A percentile compares a stretch with the other conserved stretches of the same genome.
These are phyloP conservation scores for Thamnaconus septentrionalis DNA, from an alignment of 2,113 vertebrate species.

Conservation along the genomic window DNA sequence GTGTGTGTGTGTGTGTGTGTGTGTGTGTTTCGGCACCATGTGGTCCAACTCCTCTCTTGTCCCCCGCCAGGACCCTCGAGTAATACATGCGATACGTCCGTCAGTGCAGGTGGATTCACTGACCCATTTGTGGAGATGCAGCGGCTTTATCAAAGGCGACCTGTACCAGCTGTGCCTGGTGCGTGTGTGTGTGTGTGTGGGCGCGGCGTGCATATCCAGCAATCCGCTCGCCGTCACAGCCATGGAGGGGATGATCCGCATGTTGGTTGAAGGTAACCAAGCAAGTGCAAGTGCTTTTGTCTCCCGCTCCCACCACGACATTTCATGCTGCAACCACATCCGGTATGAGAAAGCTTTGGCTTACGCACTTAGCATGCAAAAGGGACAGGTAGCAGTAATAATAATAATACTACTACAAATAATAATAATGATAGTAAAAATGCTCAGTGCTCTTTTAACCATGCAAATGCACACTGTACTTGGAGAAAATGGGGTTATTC, in stretches of 20 bases:
- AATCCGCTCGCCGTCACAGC: no score
- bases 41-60: slow-evolving; percentile 20
- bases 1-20: neutral
- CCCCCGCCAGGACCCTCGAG: slow-evolving; percentile 1
- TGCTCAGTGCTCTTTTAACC: no score
- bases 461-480: no score
- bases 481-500: no score
- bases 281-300: no score
- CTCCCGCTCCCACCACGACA: no score
- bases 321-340: no score
- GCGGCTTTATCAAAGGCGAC: slow-evolving; percentile 15
- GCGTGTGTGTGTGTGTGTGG: neutral
- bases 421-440: no score
- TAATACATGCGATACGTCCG: slow-evolving; percentile 9
- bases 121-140: slow-evolving; percentile 38
- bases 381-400: no score
- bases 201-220: neutral
- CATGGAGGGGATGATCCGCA: neutral
- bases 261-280: neutral
- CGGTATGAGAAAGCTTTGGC: no score
- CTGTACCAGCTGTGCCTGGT: slow-evolving; percentile 10
- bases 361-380: no score
- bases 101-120: slow-evolving; percentile 45
- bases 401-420: no score
- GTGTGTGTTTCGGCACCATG: slow-evolving; percentile 11